Conservation (phyloP, 2,888 invertebrate species). For the Ormyrus pomaceus region DNA sequence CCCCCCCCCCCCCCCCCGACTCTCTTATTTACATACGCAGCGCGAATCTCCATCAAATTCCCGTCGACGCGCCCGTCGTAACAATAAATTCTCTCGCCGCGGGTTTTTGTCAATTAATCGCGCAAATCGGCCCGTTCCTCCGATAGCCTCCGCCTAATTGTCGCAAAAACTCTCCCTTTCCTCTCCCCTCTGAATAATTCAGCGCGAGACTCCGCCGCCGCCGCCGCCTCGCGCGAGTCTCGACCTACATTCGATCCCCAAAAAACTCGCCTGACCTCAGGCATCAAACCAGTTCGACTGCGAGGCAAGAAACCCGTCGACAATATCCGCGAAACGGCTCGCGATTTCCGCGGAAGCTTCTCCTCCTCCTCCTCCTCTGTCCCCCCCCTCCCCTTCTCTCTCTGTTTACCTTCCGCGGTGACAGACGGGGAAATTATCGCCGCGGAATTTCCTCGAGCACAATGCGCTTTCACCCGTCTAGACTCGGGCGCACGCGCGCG, state of each 20-base stretch:
- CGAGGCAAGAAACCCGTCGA: conserved; percentile 37
- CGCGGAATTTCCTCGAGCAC: conserved; percentile 42
- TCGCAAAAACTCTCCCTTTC: not conserved
- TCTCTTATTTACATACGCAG: too few species aligned
- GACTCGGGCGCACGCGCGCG: conserved; percentile 11
- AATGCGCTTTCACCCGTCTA: conserved; percentile 40
- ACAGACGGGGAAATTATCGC: conserved; percentile 27
- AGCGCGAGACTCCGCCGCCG: too few species aligned
- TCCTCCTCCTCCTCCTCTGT: not conserved
- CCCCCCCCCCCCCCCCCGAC: too few species aligned
- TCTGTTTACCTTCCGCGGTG: conserved; percentile 4
- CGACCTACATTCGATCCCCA: conserved; percentile 30
- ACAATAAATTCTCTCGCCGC: too few species aligned
- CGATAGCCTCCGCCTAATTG: not conserved
- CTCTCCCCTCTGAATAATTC: too few species aligned
- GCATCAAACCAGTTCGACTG: conserved; percentile 44
- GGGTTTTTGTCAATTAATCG: too few species aligned
- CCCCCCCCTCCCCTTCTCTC: conserved; percentile 7
- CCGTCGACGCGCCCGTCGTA: too few species aligned
- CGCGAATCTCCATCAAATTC: too few species aligned
- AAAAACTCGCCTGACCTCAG: conserved; percentile 9
- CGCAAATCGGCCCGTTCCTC: too few species aligned
- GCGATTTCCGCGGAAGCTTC: conserved; percentile 51
- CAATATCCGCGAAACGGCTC: conserved; percentile 29
- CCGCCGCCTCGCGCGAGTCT: too few species aligned